Evolutionary conservation across 2,113 vertebrate genomes (phyloP).

Genomic region (Helogale parvula): DNA sequence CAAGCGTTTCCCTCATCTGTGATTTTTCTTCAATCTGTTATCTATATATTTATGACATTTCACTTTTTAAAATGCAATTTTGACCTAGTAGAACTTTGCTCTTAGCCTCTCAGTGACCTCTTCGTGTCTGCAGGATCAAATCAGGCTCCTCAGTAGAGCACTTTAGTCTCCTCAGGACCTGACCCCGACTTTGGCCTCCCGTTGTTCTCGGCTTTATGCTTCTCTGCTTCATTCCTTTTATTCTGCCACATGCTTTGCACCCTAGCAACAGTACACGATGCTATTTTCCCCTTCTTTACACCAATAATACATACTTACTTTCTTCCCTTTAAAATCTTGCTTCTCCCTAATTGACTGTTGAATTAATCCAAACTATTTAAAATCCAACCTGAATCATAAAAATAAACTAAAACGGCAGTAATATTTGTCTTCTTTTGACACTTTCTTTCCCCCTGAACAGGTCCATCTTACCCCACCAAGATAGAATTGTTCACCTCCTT

Average conservation of each 20-base stretch:
- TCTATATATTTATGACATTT: not conserved
- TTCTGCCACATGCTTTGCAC: not conserved
- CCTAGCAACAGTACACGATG: too few species aligned
- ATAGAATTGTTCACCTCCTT: not conserved
- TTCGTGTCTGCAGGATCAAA: not conserved
- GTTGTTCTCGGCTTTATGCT: not conserved
- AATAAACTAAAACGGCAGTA: not conserved
- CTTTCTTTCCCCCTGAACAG: not conserved
- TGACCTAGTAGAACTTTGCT: not conserved
- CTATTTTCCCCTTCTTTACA: not conserved
- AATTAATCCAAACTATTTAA: not conserved
- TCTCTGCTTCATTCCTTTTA: not conserved
- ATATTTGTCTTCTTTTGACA: not conserved
- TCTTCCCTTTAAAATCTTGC: not conserved
- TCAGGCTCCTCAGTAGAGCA: not conserved
- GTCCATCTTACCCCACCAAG: not conserved
- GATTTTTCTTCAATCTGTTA: not conserved
- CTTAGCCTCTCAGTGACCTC: not conserved
- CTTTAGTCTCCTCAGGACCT: too few species aligned
- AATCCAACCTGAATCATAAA: not conserved
- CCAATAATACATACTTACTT: not conserved
- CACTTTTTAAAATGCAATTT: not conserved
- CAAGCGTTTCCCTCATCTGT: not conserved
- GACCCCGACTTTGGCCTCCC: not conserved
- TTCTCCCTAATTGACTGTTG: not conserved